Evolutionary conservation across 1,140 invertebrate genomes (phyloP), one percentile per base, ranked within the genome.

Genomic region (Gryllus bimaculatus): DNA sequence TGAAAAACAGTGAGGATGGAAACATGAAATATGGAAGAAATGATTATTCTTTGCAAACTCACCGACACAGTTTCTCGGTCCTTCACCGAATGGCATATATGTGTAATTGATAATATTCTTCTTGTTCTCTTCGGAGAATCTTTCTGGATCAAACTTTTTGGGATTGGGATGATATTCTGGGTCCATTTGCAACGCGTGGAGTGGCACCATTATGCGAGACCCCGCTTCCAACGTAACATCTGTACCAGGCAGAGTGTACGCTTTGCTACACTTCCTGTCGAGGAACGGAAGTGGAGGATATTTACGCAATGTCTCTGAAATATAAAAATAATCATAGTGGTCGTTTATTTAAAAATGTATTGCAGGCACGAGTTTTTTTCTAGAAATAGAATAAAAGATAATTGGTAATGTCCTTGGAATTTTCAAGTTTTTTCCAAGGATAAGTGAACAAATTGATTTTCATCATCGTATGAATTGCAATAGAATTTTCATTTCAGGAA

Each of bases 81-180:
- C 88, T 5, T 86, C 21, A 3, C 87, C 87, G 49, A 88, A 88
- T 0, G 86, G 83, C 8, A 87, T 47, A 78, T 84, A 87, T 0
- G 83, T 81, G 74, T 83, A 85, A 10, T 48, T 48, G 18, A 10
- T 26, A n/a, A 48, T 83, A 39, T 84, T 82, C 0, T 80, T 49
- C 48, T 80, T 82, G 78, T 84, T 83, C 74, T 83, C 80, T 15
- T 82, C 82, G 39, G 80, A 80, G 74, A 85, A 87, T 47, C 86
- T 76, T 80, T 86, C 85, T 8, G 86, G 86, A 80, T 84, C 80
- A 79, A 85, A 91, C 13, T 79, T 83, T 26, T 90, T 86, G 8
- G 90, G 89, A 80, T 90, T 84, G 8, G 89, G 87, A 81, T 85
- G 91, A 79, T 85, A 84, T 77, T 88, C 84, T 10, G 85, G 84